Base-by-base conservation (phyloP, 2,888 invertebrate genomes). In the Phalera bucephala region DNA sequence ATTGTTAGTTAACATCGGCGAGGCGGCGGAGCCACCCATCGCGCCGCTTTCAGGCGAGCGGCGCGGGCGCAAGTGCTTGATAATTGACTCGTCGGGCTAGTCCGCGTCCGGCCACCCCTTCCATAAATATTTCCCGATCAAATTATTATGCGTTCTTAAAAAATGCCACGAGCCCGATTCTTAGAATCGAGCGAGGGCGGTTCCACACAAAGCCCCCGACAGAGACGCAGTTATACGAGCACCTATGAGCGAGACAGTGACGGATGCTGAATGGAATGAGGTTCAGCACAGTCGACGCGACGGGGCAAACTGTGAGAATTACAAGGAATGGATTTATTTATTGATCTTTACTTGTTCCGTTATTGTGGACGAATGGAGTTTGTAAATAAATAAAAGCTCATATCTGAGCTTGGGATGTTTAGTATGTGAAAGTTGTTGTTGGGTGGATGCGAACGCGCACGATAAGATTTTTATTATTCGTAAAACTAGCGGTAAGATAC, bases 101-200 rank as follows among this genome's bases (percentile, higher is more conserved):
- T 72, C 58, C 63, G 69, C 78, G 82, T 74, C 80, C 82, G 79
- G 77, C 76, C 82, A 84, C 82, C 85, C 87, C 79, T 84, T 86
- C 86, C 83, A 87, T 86, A 87, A 88, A 88, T 88, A 88, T 88
- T 89, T 86, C 86, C 88, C 86, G 81, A 89, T 88, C 85, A 86
- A 88, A 88, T 88, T 87, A 87, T 86, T 82, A 85, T 83, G 79
- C 80, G 74, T 71, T 71, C 76, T 79, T 86, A 89, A 17, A 88
- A 88, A 87, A 84, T 80, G 78, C 85, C 80, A 83, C 80, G 77
- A 85, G 81, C 71, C 71, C 78, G 59, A 76, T 88, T 88, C 88
- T 76, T 58, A 70, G 88, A 88, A 87, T 64, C 69, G 56, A 56
- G 73, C 74, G 67, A 77, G 83, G 84, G 86, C 85, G 86, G 87